These are phyloP conservation scores for Zeuzera pyrina DNA, from an alignment of 2,888 invertebrate species.

Conservation along the genomic window DNA sequence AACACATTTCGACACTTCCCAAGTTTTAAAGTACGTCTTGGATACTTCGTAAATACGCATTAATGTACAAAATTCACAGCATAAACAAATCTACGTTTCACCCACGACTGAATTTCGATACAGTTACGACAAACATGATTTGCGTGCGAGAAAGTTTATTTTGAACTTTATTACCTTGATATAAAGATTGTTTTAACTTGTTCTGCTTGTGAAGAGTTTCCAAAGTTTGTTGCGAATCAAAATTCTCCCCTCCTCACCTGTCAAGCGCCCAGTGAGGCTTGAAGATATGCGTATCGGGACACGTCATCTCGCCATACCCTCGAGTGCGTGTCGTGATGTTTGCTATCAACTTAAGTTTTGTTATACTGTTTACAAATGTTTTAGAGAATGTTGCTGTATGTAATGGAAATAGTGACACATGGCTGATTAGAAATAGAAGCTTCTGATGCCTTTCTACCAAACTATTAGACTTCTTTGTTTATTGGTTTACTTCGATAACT, in stretches of 20 bases:
- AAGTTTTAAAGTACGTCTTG: neutral
- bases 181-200: neutral
- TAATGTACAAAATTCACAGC: neutral
- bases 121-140: neutral
- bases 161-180: neutral
- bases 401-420: no score
- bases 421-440: no score
- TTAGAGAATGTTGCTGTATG: no score
- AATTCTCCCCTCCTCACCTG: slow-evolving; percentile 29
- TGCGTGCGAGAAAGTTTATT: neutral
- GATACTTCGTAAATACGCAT: neutral
- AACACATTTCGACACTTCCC: neutral
- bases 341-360: slow-evolving; percentile 9
- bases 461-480: no score
- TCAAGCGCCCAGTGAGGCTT: slow-evolving; percentile 35
- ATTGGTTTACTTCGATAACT: no score
- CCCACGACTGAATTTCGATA: neutral
- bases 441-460: no score
- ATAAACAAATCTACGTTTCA: neutral
- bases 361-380: no score
- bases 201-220: no score
- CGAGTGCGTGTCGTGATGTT: slow-evolving; percentile 7
- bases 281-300: slow-evolving; percentile 33
- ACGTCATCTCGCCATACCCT: slow-evolving; percentile 25
- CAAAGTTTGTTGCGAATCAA: no score